These are phyloP conservation scores for Sebastes nivosus DNA, from an alignment of 2,797 vertebrate species.

Conservation along the genomic window DNA sequence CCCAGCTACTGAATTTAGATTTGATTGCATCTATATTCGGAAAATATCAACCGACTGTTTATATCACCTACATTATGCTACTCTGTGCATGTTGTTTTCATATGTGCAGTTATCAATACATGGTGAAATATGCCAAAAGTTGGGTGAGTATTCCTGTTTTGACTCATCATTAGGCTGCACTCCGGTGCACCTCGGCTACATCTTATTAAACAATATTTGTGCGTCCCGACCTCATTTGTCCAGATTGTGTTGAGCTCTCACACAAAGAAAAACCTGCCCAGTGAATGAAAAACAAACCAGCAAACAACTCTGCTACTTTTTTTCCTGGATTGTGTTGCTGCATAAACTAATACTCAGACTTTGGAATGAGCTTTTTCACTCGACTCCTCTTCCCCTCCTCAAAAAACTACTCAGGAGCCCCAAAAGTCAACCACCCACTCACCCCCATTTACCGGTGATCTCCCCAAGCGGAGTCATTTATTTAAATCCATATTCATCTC, in stretches of 20 bases:
- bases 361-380: constrained; percentile 13
- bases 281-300: neutral
- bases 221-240: neutral
- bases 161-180: neutral
- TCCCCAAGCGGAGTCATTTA: constrained; percentile 66
- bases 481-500: constrained; percentile 72
- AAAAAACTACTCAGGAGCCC: constrained; percentile 46
- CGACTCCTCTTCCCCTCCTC: constrained; percentile 15
- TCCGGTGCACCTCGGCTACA: neutral
- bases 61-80: neutral
- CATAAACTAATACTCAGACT: constrained; percentile 19
- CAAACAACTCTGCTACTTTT: neutral
- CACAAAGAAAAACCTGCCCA: neutral
- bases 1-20: neutral
- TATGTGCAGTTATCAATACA: neutral
- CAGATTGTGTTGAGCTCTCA: neutral
- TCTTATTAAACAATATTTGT: neutral
- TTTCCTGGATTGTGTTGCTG: neutral
- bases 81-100: neutral
- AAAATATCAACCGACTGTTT: neutral
- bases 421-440: constrained; percentile 62
- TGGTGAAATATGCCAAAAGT: neutral
- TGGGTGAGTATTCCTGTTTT: neutral
- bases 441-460: constrained; percentile 38
- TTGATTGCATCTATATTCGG: neutral